These are phyloP conservation scores for Neopelma chrysocephalum DNA, from an alignment of 2,797 vertebrate genomes.

Conservation along the genomic window DNA sequence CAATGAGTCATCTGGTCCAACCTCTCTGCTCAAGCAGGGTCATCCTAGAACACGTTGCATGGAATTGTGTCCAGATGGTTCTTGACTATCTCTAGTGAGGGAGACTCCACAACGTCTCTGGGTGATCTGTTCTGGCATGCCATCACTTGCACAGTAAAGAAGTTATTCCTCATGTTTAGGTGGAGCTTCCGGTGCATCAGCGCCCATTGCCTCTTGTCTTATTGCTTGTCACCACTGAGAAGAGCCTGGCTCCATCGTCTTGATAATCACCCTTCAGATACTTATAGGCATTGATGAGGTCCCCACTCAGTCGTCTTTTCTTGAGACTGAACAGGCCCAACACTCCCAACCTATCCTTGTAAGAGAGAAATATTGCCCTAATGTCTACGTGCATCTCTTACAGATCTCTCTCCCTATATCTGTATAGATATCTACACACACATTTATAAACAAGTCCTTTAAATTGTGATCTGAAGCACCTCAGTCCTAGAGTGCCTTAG, in stretches of 20 bases:
- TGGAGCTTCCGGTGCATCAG: background rate
- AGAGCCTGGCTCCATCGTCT: background rate
- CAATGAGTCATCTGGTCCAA: background rate
- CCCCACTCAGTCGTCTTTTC: background rate
- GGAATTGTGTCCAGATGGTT: background rate
- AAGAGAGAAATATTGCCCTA: background rate
- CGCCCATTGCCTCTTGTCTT: background rate
- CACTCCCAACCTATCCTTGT: background rate
- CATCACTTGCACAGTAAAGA: background rate
- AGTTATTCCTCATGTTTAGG: background rate
- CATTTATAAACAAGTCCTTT: background rate
- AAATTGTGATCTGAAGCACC: background rate
- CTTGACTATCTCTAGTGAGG: background rate
- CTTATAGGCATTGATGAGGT: background rate
- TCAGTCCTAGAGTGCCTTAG: background rate
- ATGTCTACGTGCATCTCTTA: background rate
- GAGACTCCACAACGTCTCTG: background rate
- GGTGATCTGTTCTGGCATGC: background rate
- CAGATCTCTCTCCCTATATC: background rate
- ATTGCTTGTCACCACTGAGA: background rate
- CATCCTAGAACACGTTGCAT: background rate
- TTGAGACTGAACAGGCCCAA: background rate
- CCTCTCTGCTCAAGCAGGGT: background rate
- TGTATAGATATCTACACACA: rapidly evolving
- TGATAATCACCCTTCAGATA: background rate